Conservation (phyloP, 2,888 invertebrate genomes). For the Eupeodes latifasciatus region DNA sequence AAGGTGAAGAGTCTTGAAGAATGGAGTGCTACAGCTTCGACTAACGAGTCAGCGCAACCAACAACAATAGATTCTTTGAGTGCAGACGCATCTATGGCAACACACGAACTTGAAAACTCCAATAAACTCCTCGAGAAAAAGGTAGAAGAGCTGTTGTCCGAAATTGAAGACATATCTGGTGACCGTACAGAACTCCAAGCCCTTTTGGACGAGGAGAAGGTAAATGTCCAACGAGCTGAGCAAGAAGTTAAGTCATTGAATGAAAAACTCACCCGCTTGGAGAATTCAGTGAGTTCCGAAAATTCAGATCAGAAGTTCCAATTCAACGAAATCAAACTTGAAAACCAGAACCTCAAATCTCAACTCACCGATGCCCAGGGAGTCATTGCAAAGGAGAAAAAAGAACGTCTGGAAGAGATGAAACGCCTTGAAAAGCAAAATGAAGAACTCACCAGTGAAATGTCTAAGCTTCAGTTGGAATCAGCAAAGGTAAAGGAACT, state of each 20-base stretch:
- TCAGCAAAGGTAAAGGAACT: slow-evolving; percentile 51
- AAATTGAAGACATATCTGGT: slow-evolving; percentile 86
- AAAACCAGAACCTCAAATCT: slow-evolving; percentile 79
- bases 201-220: slow-evolving; percentile 85
- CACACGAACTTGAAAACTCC: slow-evolving; percentile 22
- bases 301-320: slow-evolving; percentile 78
- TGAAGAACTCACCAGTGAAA: slow-evolving; percentile 41
- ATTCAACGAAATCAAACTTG: slow-evolving; percentile 78
- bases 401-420: slow-evolving; percentile 43
- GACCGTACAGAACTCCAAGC: slow-evolving; percentile 87
- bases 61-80: background rate
- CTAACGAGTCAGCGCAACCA: background rate
- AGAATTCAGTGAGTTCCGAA: slow-evolving; percentile 77
- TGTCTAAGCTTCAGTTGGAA: slow-evolving; percentile 57
- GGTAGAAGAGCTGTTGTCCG: slow-evolving; percentile 85
- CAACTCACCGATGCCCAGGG: slow-evolving; percentile 77
- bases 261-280: slow-evolving; percentile 77
- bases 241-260: slow-evolving; percentile 79
- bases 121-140: slow-evolving; percentile 77
- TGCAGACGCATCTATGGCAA: background rate
- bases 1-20: slow-evolving; percentile 86
- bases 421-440: slow-evolving; percentile 41
- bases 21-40: slow-evolving; percentile 82
- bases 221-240: slow-evolving; percentile 82
- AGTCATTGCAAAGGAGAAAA: slow-evolving; percentile 62